Evolutionary conservation across 2,888 invertebrate species (phyloP).

Genomic region (Ormyrus labotus): DNA sequence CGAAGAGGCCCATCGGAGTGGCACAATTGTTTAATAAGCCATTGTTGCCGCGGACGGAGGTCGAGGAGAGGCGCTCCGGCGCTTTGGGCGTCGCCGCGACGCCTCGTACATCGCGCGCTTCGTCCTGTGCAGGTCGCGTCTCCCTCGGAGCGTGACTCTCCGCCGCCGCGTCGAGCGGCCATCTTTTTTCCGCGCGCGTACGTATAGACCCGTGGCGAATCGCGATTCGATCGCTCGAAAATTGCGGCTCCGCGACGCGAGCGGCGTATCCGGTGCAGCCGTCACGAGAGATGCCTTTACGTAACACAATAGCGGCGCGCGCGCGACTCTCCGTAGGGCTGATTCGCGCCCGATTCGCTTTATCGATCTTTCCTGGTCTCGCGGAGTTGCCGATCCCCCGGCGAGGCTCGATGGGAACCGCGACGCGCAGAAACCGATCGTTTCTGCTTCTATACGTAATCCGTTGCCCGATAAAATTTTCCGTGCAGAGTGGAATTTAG

Average conservation of each 20-base stretch:
- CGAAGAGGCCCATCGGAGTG: too few relatives aligned
- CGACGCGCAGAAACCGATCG: neutral
- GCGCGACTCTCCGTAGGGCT: constrained; percentile 32
- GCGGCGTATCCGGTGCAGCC: constrained; percentile 22
- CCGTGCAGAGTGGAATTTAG: too few relatives aligned
- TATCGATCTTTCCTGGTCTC: constrained; percentile 33
- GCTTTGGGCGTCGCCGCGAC: too few relatives aligned
- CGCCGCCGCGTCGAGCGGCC: neutral
- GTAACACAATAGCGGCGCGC: constrained; percentile 29
- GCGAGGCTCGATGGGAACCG: constrained; percentile 10
- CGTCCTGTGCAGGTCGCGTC: neutral
- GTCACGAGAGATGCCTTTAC: constrained; percentile 25
- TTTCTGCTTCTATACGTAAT: too few relatives aligned
- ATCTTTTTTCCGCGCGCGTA: neutral
- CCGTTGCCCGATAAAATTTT: too few relatives aligned
- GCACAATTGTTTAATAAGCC: constrained; percentile 63
- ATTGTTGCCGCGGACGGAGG: neutral
- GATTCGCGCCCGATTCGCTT: constrained; percentile 33
- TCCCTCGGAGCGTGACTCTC: constrained; percentile 1
- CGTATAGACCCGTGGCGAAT: constrained; percentile 55
- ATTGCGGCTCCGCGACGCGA: constrained; percentile 20
- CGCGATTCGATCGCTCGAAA: constrained; percentile 48
- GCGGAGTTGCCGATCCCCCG: neutral
- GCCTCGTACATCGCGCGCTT: neutral
- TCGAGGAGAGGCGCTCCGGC: too few relatives aligned